phyloP scores from a whole-genome alignment of 2,888 invertebrate species.

The Lysandra coridon region DNA sequence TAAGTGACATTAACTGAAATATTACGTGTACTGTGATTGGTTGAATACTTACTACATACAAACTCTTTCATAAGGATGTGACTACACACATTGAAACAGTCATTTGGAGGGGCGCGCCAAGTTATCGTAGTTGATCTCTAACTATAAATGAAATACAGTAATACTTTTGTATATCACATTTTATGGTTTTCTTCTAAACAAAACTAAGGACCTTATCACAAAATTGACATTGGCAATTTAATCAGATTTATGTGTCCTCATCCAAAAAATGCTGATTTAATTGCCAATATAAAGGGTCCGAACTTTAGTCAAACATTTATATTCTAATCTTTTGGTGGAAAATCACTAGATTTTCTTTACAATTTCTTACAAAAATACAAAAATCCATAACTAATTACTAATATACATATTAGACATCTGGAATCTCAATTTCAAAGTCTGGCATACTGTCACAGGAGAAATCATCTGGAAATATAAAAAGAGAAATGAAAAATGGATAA shows the following conservation, averaged over 20 bases:
- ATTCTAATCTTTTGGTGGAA: not conserved
- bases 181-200: not conserved
- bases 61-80: too few relatives aligned
- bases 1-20: too few relatives aligned
- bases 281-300: not conserved
- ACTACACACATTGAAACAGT: too few relatives aligned
- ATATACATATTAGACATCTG: conserved; percentile 42
- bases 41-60: too few relatives aligned
- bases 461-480: conserved; percentile 58
- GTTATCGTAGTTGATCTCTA: too few relatives aligned
- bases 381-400: not conserved
- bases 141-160: not conserved
- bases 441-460: conserved; percentile 60
- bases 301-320: not conserved
- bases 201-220: not conserved
- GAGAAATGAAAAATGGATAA: not conserved
- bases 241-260: too few relatives aligned
- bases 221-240: not conserved
- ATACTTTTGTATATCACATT: not conserved
- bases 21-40: too few relatives aligned
- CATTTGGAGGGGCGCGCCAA: too few relatives aligned
- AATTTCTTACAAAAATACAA: not conserved
- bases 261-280: too few relatives aligned
- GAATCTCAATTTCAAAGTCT: conserved; percentile 58
- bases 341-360: not conserved